These are phyloP conservation scores for Drosophila affinis DNA, from an alignment of 2,888 invertebrate species.

Conservation along the genomic window DNA sequence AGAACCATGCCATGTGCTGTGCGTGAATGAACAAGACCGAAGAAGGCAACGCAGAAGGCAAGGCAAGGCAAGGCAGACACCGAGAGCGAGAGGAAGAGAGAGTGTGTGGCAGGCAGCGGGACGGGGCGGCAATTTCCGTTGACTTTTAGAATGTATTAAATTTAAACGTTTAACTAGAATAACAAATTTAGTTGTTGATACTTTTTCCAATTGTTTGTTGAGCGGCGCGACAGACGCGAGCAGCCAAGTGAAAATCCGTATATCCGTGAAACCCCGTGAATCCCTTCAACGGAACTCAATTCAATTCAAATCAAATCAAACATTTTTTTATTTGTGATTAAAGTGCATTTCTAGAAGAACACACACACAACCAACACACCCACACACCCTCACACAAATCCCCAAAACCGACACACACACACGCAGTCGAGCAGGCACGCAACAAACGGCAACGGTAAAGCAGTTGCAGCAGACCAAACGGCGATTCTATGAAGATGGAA, in stretches of 20 bases:
- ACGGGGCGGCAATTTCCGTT: slow-evolving; percentile 73
- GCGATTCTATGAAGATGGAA: slow-evolving; percentile 87
- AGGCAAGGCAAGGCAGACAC: slow-evolving; percentile 3
- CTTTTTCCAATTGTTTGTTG: slow-evolving; percentile 78
- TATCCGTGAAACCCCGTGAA: slow-evolving; percentile 4
- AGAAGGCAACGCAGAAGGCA: slow-evolving; percentile 14
- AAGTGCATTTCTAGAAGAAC: slow-evolving; percentile 74
- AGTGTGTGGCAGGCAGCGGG: slow-evolving; percentile 32
- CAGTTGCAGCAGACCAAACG: slow-evolving; percentile 10
- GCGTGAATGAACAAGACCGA: slow-evolving; percentile 22
- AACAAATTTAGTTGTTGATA: slow-evolving; percentile 81
- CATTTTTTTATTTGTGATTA: slow-evolving; percentile 70
- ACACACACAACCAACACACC: slow-evolving; percentile 42
- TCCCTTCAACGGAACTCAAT: slow-evolving; percentile 17
- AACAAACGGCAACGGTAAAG: slow-evolving; percentile 19
- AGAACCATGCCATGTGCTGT: slow-evolving; percentile 38
- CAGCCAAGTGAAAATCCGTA: slow-evolving; percentile 23
- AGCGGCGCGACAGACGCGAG: slow-evolving; percentile 46
- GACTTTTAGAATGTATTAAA: slow-evolving; percentile 74
- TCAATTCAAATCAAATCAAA: slow-evolving; percentile 54
- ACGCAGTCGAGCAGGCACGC: slow-evolving; percentile 42
- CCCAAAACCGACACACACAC: slow-evolving; percentile 11
- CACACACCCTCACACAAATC: slow-evolving; percentile 23
- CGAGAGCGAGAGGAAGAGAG: slow-evolving; percentile 20
- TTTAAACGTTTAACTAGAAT: slow-evolving; percentile 78